These are phyloP conservation scores for Siphlonurus alternatus DNA, from an alignment of 2,888 invertebrate genomes.

Conservation along the genomic window DNA sequence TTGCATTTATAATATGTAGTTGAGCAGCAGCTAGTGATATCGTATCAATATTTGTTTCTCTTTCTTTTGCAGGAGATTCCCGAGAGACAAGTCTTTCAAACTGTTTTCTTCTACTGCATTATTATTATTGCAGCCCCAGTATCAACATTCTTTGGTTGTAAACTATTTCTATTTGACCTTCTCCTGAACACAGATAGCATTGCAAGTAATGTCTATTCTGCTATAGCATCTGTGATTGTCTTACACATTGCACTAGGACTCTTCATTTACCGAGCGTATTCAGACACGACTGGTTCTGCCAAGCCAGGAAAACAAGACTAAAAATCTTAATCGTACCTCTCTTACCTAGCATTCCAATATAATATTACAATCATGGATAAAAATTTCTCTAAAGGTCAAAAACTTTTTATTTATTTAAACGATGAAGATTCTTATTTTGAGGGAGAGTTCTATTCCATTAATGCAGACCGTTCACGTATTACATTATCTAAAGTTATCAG, in stretches of 20 bases:
- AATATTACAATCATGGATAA: background rate
- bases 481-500: background rate
- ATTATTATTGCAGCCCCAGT: conserved; percentile 62
- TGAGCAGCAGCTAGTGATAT: no score
- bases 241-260: conserved; percentile 59
- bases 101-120: conserved; percentile 57
- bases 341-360: background rate
- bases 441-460: background rate
- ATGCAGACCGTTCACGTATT: background rate
- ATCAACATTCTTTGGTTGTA: conserved; percentile 51
- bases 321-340: no score
- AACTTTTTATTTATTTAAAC: background rate
- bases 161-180: conserved; percentile 52
- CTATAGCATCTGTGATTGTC: conserved; percentile 53
- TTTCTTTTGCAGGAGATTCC: conserved; percentile 40
- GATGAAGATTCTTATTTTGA: background rate
- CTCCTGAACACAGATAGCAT: conserved; percentile 32
- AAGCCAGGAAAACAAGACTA: conserved; percentile 19
- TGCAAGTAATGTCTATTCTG: conserved; percentile 60
- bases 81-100: conserved; percentile 55
- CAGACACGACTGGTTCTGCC: conserved; percentile 24
- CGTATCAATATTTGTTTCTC: no score
- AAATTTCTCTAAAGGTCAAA: background rate
- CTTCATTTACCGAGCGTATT: conserved; percentile 64
- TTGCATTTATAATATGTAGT: no score